Evolutionary conservation across 1,140 invertebrate genomes (phyloP).

Genomic region (Sycobia sp.): DNA sequence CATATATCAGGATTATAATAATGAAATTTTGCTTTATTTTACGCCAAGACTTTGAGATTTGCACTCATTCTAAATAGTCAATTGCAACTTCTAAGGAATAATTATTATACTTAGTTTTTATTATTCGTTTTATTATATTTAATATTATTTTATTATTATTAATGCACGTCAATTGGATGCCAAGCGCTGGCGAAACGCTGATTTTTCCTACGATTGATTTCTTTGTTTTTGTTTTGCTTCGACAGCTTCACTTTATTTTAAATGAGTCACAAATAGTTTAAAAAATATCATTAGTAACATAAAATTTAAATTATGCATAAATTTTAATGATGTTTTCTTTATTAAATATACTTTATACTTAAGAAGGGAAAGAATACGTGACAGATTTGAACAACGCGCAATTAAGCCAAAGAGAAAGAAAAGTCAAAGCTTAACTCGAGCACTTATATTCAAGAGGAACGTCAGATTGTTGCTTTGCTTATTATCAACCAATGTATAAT

Average conservation of each 20-base stretch:
- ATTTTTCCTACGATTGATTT: conserved; percentile 18
- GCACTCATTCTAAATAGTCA: conserved; percentile 36
- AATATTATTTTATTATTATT: conserved; percentile 24
- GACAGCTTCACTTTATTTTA: conserved; percentile 2
- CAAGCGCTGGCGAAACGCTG: conserved; percentile 39
- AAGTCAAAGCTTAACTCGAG: conserved; percentile 11
- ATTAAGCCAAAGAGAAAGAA: conserved; percentile 15
- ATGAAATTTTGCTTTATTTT: conserved; percentile 27
- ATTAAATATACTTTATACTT: not conserved
- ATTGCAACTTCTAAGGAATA: conserved; percentile 30
- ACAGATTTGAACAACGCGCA: conserved; percentile 15
- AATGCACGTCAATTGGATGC: conserved; percentile 48
- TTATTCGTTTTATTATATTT: conserved; percentile 43
- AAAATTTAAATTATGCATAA: conserved; percentile 1
- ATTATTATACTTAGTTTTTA: conserved; percentile 19
- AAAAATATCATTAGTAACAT: conserved; percentile 5
- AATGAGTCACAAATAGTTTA: not conserved
- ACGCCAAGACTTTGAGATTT: conserved; percentile 18
- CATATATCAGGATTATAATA: conserved; percentile 33
- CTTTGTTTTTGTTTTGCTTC: not conserved
- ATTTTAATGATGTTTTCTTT: conserved; percentile 11
- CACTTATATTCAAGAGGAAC: conserved; percentile 15
- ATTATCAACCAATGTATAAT: conserved; percentile 15
- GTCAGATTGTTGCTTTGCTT: conserved; percentile 21
- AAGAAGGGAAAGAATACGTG: conserved; percentile 1